Evolutionary conservation across 2,888 invertebrate species (phyloP).

Genomic region (Chrysodeixis includens): DNA sequence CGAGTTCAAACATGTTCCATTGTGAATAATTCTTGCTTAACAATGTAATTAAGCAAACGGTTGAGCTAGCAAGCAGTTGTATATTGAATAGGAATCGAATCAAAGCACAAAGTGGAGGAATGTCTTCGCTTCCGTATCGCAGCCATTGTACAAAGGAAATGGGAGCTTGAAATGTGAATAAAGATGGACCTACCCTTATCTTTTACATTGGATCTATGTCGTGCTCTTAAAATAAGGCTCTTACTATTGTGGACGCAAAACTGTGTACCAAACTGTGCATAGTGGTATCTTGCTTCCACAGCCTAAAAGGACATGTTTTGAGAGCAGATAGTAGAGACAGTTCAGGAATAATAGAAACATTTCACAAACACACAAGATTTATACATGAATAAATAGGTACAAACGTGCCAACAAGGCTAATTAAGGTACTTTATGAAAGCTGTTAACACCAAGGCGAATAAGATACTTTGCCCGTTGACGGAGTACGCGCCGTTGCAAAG

Average conservation of each 20-base stretch:
- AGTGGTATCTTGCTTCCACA: no score
- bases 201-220: slow-evolving; percentile 43
- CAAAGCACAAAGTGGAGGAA: slow-evolving; percentile 55
- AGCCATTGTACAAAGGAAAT: slow-evolving; percentile 56
- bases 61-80: slow-evolving; percentile 28
- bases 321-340: slow-evolving; percentile 9
- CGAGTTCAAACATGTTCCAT: slow-evolving; percentile 14
- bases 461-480: slow-evolving; percentile 57
- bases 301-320: no score
- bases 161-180: slow-evolving; percentile 57
- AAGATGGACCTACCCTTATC: slow-evolving; percentile 46
- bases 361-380: slow-evolving; percentile 11
- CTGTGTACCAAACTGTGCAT: no score
- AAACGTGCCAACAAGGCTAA: slow-evolving; percentile 14
- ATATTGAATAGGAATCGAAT: slow-evolving; percentile 53
- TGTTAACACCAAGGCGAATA: slow-evolving; percentile 56
- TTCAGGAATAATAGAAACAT: slow-evolving; percentile 35
- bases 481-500: slow-evolving; percentile 74
- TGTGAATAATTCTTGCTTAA: slow-evolving; percentile 15
- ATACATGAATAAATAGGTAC: background rate
- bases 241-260: no score
- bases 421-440: slow-evolving; percentile 46
- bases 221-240: no score
- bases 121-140: slow-evolving; percentile 48
- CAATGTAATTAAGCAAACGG: slow-evolving; percentile 30